Evolutionary conservation across 1,140 invertebrate species (phyloP), one percentile per base, ranked within the genome.

Genomic region (Drosophila nikananu): DNA sequence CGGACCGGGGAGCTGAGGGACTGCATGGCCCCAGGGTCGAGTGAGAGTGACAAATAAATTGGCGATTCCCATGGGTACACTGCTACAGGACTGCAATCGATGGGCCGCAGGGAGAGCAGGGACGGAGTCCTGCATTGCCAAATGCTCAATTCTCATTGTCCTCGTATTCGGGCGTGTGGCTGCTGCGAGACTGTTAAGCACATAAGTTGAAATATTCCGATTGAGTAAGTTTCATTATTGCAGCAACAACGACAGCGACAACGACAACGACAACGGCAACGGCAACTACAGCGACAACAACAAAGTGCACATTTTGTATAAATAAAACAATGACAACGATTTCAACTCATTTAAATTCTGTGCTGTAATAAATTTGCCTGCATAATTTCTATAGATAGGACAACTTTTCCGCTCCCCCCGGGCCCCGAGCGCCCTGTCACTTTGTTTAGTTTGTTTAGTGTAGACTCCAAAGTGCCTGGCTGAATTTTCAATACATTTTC

Each of bases 181-280:
- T 62, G 64, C 62, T 60, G 32, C 67, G 67, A 60, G 67, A 51
- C 57, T 73, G 81, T 79, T 90, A 90, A 90, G 84, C 86, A 89
- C 86, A 89, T 89, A 89, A 89, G 86, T 90, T 89, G 86, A 89
- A 90, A 91, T 90, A 90, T 90, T 90, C 86, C 86, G 84, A 91
- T 91, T 90, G 86, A 90, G 82, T 91, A 82, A 91, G 82, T 86
- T 90, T 86, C 86, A 90, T 91, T 90, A 90, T 82, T 77, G 64
- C 78, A 80, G 72, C 76, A 83, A 66, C 61, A 84, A 54, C 77
- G 62, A 54, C 32, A 44, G 32, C 46, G 57, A 60, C 74, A 77
- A 68, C 70, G 70, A 62, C 64, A 83, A 52, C 46, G 57, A 60
- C 74, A 77, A 68, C 70, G 70, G 59, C 64, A 83, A 52, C 76